These are phyloP conservation scores for Eulemur rubriventer DNA, from an alignment of 2,797 vertebrate genomes.

Conservation along the genomic window DNA sequence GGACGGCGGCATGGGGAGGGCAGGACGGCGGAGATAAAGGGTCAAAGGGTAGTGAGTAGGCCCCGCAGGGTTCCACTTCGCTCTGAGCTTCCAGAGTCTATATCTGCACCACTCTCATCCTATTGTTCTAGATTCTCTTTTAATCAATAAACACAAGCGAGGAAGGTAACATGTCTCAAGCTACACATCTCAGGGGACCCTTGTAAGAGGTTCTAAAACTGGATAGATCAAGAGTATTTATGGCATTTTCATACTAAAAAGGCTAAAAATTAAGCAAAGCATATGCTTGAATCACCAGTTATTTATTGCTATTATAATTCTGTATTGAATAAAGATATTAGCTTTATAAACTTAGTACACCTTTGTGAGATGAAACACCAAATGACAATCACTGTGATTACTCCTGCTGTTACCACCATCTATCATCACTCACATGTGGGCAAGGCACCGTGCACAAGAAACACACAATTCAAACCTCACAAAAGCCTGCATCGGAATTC, in stretches of 20 bases:
- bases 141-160: not conserved
- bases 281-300: not conserved
- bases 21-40: not conserved
- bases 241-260: not conserved
- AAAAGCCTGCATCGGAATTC: not conserved
- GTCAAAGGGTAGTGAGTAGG: too few species aligned
- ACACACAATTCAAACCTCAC: accelerated
- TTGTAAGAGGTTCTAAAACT: not conserved
- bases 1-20: not conserved
- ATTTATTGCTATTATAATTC: not conserved
- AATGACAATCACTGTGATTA: not conserved
- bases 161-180: not conserved
- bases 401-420: too few species aligned
- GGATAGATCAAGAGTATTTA: not conserved
- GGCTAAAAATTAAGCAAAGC: not conserved
- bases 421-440: not conserved
- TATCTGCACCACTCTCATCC: too few species aligned
- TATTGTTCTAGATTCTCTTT: not conserved
- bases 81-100: not conserved
- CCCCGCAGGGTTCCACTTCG: not conserved
- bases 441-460: not conserved
- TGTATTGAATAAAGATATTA: not conserved
- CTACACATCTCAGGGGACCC: not conserved
- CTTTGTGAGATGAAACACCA: not conserved
- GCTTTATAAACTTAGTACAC: not conserved